Conservation (phyloP, 92 coral and sea anemone genomes). For the Phymanthus crucifer region DNA sequence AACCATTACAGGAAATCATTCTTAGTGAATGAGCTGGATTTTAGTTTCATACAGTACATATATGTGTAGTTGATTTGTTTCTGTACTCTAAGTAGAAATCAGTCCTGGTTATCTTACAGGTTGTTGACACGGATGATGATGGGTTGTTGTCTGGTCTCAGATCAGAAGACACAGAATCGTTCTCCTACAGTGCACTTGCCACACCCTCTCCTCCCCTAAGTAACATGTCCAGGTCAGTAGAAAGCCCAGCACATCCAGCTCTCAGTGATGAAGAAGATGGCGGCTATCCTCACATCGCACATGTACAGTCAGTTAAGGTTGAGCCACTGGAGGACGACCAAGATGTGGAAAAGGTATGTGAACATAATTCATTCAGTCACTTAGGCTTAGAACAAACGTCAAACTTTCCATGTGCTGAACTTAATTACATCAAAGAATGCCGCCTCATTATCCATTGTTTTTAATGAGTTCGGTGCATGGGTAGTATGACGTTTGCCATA, state of each 20-base stretch:
- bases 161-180: constrained; percentile 37
- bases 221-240: constrained; percentile 24
- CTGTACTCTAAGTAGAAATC: background rate
- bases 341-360: constrained; percentile 62
- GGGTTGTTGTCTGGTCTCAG: constrained; percentile 43
- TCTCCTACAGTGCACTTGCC: constrained; percentile 53
- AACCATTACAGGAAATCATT: too few species aligned
- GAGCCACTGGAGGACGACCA: constrained; percentile 84
- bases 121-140: constrained; percentile 65
- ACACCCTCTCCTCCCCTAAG: constrained; percentile 82
- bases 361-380: too few species aligned
- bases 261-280: constrained; percentile 62
- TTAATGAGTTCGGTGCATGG: too few species aligned
- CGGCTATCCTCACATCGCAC: constrained; percentile 79
- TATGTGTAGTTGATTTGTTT: too few species aligned
- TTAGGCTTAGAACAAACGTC: too few species aligned
- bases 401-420: too few species aligned
- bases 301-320: constrained; percentile 84
- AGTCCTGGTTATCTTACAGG: constrained; percentile 20
- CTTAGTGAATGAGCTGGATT: too few species aligned
- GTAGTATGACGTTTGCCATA: too few species aligned
- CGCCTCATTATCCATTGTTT: too few species aligned
- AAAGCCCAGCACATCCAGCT: constrained; percentile 26
- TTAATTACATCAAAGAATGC: too few species aligned
- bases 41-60: too few species aligned